Evolutionary conservation across 2,888 invertebrate genomes (phyloP).

Genomic region (Bruchidius siliquastri): DNA sequence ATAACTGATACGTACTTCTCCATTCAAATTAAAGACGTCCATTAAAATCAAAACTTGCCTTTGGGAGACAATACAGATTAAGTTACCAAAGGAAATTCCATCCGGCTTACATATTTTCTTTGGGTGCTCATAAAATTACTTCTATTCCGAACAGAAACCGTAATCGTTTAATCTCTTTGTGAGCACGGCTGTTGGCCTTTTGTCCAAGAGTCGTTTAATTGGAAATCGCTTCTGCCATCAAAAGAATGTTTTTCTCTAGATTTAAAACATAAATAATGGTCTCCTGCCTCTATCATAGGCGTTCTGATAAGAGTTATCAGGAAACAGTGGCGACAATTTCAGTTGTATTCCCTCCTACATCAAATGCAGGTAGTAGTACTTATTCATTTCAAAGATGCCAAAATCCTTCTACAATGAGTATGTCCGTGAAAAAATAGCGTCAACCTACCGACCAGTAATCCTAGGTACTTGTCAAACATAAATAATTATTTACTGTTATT

Average conservation of each 20-base stretch:
- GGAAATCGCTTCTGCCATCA: neutral
- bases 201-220: neutral
- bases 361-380: too few relatives aligned
- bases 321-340: too few relatives aligned
- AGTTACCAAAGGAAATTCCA: neutral
- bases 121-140: neutral
- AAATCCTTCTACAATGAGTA: too few relatives aligned
- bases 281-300: neutral
- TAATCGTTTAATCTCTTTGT: neutral
- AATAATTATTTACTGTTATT: too few relatives aligned
- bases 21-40: neutral
- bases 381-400: too few relatives aligned
- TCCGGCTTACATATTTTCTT: neutral
- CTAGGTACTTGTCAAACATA: too few relatives aligned
- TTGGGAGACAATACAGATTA: neutral
- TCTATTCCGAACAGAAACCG: neutral
- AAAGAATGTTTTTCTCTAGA: neutral
- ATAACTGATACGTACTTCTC: too few relatives aligned
- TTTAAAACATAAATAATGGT: neutral
- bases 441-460: too few relatives aligned
- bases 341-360: too few relatives aligned
- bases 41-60: neutral
- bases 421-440: too few relatives aligned
- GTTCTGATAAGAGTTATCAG: neutral
- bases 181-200: neutral